Evolutionary conservation across 2,888 invertebrate species (phyloP), one percentile per base, ranked within the genome.

Genomic region (Plebejus argus): DNA sequence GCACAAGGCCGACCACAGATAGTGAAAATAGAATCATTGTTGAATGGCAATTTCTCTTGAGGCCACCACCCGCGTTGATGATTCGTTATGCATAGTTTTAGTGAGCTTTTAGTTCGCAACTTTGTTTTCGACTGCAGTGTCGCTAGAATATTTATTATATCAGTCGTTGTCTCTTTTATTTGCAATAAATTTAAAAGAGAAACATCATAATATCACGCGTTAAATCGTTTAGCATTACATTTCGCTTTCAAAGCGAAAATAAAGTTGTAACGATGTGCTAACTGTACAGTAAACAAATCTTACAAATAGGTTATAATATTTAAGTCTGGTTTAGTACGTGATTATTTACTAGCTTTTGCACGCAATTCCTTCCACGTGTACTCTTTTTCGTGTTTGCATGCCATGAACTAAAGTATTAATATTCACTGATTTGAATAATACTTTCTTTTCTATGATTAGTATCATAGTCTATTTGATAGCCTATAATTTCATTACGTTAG

Each of bases 1-100:
- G 82, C 84, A 83, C 93, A 93, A 93, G 94, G 93, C 89, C 91
- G 91, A 86, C 89, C 88, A 89, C 89, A 86, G 86, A 87, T 86
- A 86, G 87, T 86, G 84, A 88, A 91, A 91, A 91, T 90, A 91
- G 83, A 83, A 81, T 81, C 79, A 82, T 80, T 79, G 76, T 77
- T 80, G 80, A 80, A 80, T 80, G 79, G 70, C 76, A 77, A 80
- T 78, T 79, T 78, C 78, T 79, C 72, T 76, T 77, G 79, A 77
- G 58, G 58, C 72, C 61, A 28, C 77, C 18, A 35, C 58, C 70
- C 45, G 70, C 58, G n/a, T 33, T 49, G 66, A 76, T 56, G 28
- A 77, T 77, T 77, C 58, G 58, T 72, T 77, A 72, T 72, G 77
- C 58, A 72, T n/a, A 72, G 39, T 72, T 72, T 61, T 35, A 58